These are phyloP conservation scores for Petaurus breviceps DNA, from an alignment of 2,113 vertebrate genomes.

Conservation along the genomic window DNA sequence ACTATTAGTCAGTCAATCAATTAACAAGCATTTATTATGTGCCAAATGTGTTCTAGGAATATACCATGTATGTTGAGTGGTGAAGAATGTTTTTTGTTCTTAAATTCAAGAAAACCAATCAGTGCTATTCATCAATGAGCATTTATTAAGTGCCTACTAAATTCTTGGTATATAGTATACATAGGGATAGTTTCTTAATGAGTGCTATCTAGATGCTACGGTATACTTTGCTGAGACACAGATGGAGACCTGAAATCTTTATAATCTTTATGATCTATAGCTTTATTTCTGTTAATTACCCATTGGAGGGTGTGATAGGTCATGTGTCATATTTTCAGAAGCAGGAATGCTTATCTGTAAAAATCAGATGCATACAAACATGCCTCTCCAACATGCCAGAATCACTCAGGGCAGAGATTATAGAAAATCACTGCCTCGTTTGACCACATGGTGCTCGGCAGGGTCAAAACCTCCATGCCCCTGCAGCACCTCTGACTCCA, in stretches of 20 bases:
- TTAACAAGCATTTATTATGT: not conserved
- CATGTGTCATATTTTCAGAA: conserved; percentile 5
- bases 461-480: conserved; percentile 53
- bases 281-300: not conserved
- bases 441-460: conserved; percentile 41
- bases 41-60: not conserved
- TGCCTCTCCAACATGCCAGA: conserved; percentile 9
- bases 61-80: not conserved
- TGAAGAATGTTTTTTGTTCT: not conserved
- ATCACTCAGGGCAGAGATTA: not conserved
- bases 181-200: not conserved
- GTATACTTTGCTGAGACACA: not conserved
- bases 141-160: not conserved
- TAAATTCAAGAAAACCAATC: not conserved
- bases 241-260: not conserved
- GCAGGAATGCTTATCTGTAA: conserved; percentile 2
- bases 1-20: not conserved
- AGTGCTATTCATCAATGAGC: not conserved
- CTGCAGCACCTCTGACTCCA: conserved; percentile 43
- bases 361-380: not conserved
- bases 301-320: not conserved
- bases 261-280: not conserved
- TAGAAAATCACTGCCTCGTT: not conserved
- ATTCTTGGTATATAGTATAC: not conserved
- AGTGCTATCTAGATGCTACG: not conserved